Percentiles rank a stretch among this genome's conserved stretches.
These are phyloP conservation scores for Bos taurus DNA, from an alignment of 2,113 vertebrate species.

Conservation along the genomic window DNA sequence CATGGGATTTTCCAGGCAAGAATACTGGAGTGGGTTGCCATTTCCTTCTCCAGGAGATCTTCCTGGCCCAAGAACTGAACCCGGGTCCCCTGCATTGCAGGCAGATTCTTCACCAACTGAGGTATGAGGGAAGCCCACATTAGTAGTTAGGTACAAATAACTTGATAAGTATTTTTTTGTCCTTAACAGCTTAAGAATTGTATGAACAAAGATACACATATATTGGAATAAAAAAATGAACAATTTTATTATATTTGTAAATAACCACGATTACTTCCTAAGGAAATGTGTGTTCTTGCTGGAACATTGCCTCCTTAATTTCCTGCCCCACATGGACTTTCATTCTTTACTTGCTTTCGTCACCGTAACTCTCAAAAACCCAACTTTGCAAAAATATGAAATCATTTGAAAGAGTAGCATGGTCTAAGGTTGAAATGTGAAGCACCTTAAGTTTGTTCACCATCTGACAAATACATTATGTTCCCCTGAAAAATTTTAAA, in stretches of 20 bases:
- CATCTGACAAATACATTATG: background rate
- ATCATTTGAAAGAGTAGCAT: background rate
- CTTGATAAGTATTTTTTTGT: background rate
- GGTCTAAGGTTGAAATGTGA: background rate
- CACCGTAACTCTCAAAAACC: background rate
- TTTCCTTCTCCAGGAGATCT: background rate
- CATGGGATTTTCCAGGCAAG: background rate
- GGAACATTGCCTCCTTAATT: background rate
- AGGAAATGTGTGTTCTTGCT: background rate
- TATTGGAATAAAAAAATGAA: background rate
- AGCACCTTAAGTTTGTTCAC: background rate
- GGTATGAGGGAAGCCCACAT: background rate
- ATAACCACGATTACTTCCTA: background rate
- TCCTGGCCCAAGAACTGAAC: background rate
- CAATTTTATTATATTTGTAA: background rate
- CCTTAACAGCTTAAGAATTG: background rate
- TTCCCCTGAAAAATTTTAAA: background rate
- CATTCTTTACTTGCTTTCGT: background rate
- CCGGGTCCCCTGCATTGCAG: background rate
- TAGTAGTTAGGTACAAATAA: background rate
- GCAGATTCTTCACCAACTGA: background rate
- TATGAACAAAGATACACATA: background rate
- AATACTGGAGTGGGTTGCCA: background rate
- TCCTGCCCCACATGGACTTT: background rate
- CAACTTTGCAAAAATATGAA: background rate